Percentiles rank a stretch among this genome's conserved stretches.
phyloP scores from a whole-genome alignment of 2,888 invertebrate species.

The Rhagophthalmus giganteus region DNA sequence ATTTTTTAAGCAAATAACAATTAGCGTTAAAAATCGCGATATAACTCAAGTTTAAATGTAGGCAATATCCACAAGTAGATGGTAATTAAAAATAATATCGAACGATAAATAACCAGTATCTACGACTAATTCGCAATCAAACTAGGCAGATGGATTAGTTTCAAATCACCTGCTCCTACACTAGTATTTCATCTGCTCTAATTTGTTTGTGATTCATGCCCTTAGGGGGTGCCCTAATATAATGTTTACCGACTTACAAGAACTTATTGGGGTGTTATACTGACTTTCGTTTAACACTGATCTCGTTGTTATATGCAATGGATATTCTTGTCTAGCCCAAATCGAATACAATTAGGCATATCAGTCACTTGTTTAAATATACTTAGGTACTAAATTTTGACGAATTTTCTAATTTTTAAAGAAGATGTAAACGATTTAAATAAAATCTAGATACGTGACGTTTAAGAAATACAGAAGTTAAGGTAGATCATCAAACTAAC shows the following conservation, averaged over 20 bases:
- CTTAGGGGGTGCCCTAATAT: conserved; percentile 38
- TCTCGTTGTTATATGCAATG: conserved; percentile 28
- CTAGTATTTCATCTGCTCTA: conserved; percentile 46
- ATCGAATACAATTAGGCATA: too few relatives aligned
- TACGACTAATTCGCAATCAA: too few relatives aligned
- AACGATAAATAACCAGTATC: too few relatives aligned
- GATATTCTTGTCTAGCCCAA: conserved; percentile 2
- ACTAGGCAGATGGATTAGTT: conserved; percentile 24
- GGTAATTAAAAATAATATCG: not conserved
- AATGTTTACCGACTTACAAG: conserved; percentile 37
- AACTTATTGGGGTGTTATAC: conserved; percentile 30
- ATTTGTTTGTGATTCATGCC: conserved; percentile 47
- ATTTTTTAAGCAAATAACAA: too few relatives aligned
- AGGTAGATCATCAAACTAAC: not conserved
- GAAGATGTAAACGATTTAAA: too few relatives aligned
- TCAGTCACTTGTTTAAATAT: too few relatives aligned
- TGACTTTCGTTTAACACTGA: conserved; percentile 34
- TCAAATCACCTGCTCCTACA: conserved; percentile 25
- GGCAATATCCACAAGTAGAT: not conserved
- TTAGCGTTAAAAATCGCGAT: too few relatives aligned
- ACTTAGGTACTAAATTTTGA: not conserved
- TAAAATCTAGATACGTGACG: too few relatives aligned
- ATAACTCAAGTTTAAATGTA: too few relatives aligned
- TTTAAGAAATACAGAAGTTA: too few relatives aligned
- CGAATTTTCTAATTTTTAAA: not conserved